Base-by-base conservation (phyloP, 1,140 invertebrate species). In the Trialeurodes vaporariorum region DNA sequence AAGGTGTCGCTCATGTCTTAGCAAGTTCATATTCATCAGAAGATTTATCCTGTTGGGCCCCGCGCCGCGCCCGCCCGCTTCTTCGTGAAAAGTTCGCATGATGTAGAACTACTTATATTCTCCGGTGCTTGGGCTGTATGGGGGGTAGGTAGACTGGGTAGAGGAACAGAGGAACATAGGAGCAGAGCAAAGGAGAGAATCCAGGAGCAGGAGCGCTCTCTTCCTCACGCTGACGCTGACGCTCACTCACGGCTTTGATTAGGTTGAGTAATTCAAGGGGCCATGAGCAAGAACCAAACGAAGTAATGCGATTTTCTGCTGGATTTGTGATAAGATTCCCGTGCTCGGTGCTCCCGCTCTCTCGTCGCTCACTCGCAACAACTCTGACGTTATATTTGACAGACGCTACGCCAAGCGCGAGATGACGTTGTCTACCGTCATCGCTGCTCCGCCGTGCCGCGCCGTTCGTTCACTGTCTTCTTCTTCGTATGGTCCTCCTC, bases 281-380 rank as follows among this genome's bases (percentile, higher is more conserved):
- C 34, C 34, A 49, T 49, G 34, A 49, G 34, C 34, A 49, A 49
- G 34, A 49, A 49, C 34, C 34, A 49, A 49, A 73, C 72, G 72
- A 70, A 73, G 77, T 80, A 80, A 81, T 79, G 79, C 77, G 79
- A 80, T 80, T 81, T 81, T 79, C 79, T 76, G 77, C 76, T 75
- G 78, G 79, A 81, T 80, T 81, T 79, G 76, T 73, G 77, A 78
- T 78, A 77, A 77, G 76, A 78, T 77, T 77, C n/a, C n/a, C n/a
- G n/a, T n/a, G n/a, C n/a, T n/a, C n/a, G n/a, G n/a, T n/a, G n/a
- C n/a, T n/a, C n/a, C n/a, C n/a, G n/a, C n/a, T n/a, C n/a, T n/a
- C n/a, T 76, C 75, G 34, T 5, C 5, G 5, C 5, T 5, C 34
- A 17, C 34, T 49, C 34, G 5, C 5, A 5, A 9, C 34, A 9